Evolutionary conservation across 2,113 vertebrate genomes (phyloP).

Genomic region (Psilopsiagon aymara): DNA sequence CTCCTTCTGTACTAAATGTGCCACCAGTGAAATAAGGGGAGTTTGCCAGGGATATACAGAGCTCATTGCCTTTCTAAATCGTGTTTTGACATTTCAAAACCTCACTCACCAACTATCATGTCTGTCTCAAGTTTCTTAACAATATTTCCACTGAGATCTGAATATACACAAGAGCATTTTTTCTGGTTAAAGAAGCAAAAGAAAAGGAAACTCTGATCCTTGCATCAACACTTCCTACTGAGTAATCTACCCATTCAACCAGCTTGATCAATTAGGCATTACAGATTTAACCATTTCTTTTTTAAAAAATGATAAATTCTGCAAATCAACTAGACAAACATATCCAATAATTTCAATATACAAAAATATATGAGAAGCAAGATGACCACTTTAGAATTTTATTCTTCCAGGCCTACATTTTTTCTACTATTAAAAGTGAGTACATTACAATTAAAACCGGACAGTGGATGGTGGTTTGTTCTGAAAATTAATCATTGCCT

Average conservation of each 20-base stretch:
- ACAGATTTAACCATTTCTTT: background rate
- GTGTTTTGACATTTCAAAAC: constrained; percentile 66
- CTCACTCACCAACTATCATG: constrained; percentile 55
- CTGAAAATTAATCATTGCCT: background rate
- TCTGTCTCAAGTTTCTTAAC: constrained; percentile 39
- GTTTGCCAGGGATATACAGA: background rate
- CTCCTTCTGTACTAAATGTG: constrained; percentile 6
- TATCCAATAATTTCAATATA: background rate
- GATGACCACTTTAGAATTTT: background rate
- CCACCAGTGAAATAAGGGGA: background rate
- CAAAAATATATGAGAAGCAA: background rate
- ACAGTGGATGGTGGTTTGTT: background rate
- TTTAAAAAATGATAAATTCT: background rate
- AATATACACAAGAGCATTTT: background rate
- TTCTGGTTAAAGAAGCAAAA: constrained; percentile 28
- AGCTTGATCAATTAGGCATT: constrained; percentile 12
- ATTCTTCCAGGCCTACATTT: background rate
- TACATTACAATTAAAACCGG: background rate
- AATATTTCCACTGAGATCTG: constrained; percentile 36
- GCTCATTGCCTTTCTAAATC: constrained; percentile 46
- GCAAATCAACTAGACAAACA: background rate
- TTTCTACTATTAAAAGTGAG: background rate
- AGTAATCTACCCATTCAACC: background rate
- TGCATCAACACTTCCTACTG: constrained; percentile 30
- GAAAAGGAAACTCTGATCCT: constrained; percentile 14